Conservation (phyloP, 2,113 vertebrate species). For the Caloenas nicobarica region DNA sequence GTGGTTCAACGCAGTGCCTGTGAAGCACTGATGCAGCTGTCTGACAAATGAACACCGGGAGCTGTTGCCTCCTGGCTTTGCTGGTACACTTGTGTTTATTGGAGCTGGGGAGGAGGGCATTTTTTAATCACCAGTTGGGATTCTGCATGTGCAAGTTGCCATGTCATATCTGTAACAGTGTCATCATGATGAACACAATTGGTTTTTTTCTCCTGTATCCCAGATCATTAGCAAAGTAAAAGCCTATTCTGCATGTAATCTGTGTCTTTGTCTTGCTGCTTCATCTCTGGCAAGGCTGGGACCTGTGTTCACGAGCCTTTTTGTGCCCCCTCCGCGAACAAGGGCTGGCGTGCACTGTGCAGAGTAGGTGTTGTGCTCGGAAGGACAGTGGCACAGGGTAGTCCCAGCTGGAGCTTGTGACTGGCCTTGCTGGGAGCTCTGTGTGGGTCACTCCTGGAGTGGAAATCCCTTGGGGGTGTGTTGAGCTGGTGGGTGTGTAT, state of each 20-base stretch:
- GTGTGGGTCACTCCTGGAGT: too few species aligned
- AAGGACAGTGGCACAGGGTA: too few species aligned
- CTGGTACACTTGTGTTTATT: neutral
- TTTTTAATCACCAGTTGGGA: rapidly evolving
- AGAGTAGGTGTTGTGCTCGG: neutral
- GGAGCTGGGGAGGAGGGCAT: too few species aligned
- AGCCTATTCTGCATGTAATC: neutral
- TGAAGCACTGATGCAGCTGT: neutral
- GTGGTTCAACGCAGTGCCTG: too few species aligned
- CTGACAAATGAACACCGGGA: neutral
- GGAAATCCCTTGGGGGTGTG: too few species aligned
- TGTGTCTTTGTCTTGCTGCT: neutral
- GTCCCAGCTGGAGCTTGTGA: too few species aligned
- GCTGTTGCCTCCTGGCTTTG: neutral
- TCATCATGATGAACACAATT: neutral
- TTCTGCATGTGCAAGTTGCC: neutral
- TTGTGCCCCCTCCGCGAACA: neutral
- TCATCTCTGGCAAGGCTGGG: neutral
- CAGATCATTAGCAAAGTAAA: neutral
- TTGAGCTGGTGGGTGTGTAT: too few species aligned
- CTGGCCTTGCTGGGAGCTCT: neutral
- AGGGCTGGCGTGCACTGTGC: too few species aligned
- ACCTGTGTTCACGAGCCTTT: neutral
- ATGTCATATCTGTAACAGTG: neutral
- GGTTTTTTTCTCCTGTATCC: neutral